These are phyloP conservation scores for Graptemys geographica DNA, from an alignment of 2,797 vertebrate genomes.

Conservation along the genomic window DNA sequence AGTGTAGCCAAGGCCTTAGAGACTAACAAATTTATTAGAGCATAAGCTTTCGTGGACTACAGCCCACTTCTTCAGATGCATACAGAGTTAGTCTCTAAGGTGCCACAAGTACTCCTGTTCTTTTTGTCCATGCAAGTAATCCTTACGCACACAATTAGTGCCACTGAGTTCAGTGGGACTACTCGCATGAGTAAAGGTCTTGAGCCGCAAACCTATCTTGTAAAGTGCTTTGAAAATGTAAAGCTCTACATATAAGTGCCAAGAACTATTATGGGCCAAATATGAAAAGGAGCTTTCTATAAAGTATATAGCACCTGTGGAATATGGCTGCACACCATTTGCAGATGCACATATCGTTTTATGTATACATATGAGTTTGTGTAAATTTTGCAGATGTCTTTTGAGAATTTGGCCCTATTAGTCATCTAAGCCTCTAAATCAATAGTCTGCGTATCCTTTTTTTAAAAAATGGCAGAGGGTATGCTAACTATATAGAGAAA, in stretches of 20 bases:
- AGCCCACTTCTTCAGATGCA: too few species aligned
- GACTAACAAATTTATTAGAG: too few species aligned
- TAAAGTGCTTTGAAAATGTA: neutral
- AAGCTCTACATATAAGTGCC: neutral
- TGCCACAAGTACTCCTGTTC: too few species aligned
- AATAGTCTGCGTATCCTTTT: neutral
- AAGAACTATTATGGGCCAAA: rapidly evolving
- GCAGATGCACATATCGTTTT: neutral
- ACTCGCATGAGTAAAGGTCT: neutral
- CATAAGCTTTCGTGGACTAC: too few species aligned
- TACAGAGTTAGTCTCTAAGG: too few species aligned
- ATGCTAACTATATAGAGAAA: neutral
- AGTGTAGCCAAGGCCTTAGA: too few species aligned
- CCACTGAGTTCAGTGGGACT: neutral
- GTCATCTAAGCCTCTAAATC: slow-evolving; percentile 11
- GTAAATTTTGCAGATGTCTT: slow-evolving; percentile 15
- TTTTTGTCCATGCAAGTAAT: neutral
- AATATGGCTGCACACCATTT: neutral
- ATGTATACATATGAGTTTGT: neutral
- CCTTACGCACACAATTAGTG: neutral
- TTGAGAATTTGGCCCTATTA: slow-evolving; percentile 2
- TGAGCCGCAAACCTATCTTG: neutral
- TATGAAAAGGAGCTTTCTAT: slow-evolving; percentile 25
- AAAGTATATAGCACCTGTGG: neutral
- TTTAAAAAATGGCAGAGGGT: neutral